Evolutionary conservation across 2,113 vertebrate species (phyloP), one percentile per base, ranked within the genome.

Genomic region (Gallinago undulata): DNA sequence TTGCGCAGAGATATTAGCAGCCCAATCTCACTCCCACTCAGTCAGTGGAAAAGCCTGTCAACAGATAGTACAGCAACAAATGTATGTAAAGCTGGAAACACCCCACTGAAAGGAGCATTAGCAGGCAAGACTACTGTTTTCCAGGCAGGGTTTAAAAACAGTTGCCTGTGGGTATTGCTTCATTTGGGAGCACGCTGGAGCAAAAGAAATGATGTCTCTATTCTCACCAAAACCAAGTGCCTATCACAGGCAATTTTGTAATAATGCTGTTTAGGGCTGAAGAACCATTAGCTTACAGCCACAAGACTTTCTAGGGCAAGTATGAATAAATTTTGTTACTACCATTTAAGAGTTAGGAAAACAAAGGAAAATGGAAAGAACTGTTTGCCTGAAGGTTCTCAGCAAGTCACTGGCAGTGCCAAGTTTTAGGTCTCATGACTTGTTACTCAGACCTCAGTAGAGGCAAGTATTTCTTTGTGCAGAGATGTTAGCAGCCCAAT

Each of bases 141-240:
- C 62, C 80, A 47, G n/a, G 78, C 45, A 90, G 48, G 48, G 5
- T 72, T 94, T 94, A 77, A 60, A 90, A 94, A 53, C 48, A 78
- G 13, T 24, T 78, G 51, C n/a, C 60, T 27, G 39, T 15, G 48
- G 43, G 67, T 81, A 55, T 94, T 13, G 5, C 30, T 89, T 80
- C 56, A 48, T 81, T 55, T 95, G 67, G 60, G 93, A 94, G 53
- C 88, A 74, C 82, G 79, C 47, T 62, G 63, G 25, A 90, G 94
- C 87, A 96, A 95, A 91, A 79, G 55, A 93, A 97, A 91, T 94
- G 10, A 82, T 93, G 90, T 94, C 79, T 92, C 78, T 90, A 2
- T 47, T 88, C 57, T 60, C 45, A 60, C 48, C 24, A 76, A 90
- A 79, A 85, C 18, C 8, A 70, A 92, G 51, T 59, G 33, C 37